These are phyloP conservation scores for Chaitophorus viminalis DNA, from an alignment of 2,888 invertebrate genomes.

Conservation along the genomic window DNA sequence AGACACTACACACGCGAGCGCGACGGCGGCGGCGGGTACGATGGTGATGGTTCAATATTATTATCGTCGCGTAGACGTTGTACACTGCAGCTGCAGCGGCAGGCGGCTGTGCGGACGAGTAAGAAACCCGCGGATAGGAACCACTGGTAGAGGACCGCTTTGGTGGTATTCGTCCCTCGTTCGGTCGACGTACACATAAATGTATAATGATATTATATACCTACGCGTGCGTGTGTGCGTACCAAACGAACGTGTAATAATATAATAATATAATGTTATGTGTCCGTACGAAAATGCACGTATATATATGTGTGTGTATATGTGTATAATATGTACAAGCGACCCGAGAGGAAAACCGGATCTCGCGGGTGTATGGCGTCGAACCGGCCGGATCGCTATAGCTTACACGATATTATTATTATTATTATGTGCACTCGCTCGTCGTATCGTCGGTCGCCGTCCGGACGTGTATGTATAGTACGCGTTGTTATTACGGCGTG, in stretches of 20 bases:
- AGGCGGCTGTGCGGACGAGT: not conserved
- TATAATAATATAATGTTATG: no score
- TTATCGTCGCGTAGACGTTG: no score
- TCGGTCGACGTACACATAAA: no score
- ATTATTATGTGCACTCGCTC: constrained; percentile 4
- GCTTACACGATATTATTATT: not conserved
- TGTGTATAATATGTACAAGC: not conserved
- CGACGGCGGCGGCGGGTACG: no score
- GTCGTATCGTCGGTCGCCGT: not conserved
- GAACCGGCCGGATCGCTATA: not conserved
- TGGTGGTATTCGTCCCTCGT: not conserved
- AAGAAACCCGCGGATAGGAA: not conserved
- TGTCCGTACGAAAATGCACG: not conserved
- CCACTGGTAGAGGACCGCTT: not conserved
- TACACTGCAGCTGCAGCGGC: no score
- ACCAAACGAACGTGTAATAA: not conserved
- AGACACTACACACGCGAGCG: no score
- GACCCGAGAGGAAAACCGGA: constrained; percentile 42
- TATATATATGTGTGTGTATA: not conserved
- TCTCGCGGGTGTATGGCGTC: constrained; percentile 2
- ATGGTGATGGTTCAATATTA: no score
- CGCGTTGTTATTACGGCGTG: constrained; percentile 22
- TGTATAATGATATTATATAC: no score
- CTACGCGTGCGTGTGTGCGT: not conserved
- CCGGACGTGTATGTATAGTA: not conserved